Evolutionary conservation across 2,888 invertebrate species (phyloP), one percentile per base, ranked within the genome.

Genomic region (Prosopocoilus inquinatus): DNA sequence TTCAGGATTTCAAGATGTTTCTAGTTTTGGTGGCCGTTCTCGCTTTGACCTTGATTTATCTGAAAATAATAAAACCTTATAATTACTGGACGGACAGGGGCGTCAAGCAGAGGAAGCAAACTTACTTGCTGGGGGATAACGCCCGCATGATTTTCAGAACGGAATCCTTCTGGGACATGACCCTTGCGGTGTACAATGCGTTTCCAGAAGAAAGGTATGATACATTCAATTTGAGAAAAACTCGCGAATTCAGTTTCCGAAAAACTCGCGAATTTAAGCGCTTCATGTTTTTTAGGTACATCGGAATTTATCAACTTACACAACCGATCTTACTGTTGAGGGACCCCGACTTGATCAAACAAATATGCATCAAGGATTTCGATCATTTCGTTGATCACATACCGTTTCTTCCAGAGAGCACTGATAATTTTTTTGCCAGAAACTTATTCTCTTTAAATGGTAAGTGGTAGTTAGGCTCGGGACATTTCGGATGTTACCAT

Each of bases 301-400:
- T 7, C 12, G 61, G 61, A 33, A 12, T 36, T 5, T 57, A 55
- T 36, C 56, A 57, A 43, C 55, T 56, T 15, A 35, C 12, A 33
- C 32, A 34, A 8, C 54, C 57, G 32, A n/a, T 39, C 8, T 13
- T 61, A 9, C 2, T 57, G 9, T 38, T 69, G 7, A 55, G 58
- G 50, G 68, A 68, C 55, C 51, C 55, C 7, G 73, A 75, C 12
- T 47, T 75, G 9, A 70, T 75, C 36, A 75, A 75, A 57, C 64
- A 66, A 48, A 70, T 76, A 3, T 69, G 68, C 0, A 67, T 75
- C 3, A 75, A 74, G 60, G 73, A 85, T 64, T 83, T 83, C 67
- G 84, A 85, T 50, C 74, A 81, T 70, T 84, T 84, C 62, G 75
- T 79, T n/a, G 83, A 84, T 53, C 72, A 72, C 47, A 48, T 43